Base-by-base conservation (phyloP, 2,113 vertebrate species). In the Phalacrocorax pelagicus region DNA sequence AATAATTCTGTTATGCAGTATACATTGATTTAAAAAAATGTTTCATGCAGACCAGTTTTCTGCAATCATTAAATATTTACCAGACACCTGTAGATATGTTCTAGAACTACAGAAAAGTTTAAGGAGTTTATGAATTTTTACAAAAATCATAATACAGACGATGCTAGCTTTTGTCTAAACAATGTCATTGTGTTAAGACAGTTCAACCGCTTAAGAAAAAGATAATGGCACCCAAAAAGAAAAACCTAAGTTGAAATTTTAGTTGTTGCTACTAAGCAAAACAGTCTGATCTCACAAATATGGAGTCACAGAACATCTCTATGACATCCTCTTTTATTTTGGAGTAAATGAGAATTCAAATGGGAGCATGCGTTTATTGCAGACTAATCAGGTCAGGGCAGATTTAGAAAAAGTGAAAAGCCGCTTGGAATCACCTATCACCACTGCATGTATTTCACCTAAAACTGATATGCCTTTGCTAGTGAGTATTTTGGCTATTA, bases 41-140 rank as follows among this genome's bases (percentile, higher is more conserved):
- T 88, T 86, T 81, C 38, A 13, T 6, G 6, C 81, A 70, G 75
- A 57, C 29, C 85, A 84, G 12, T 90, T 93, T 75, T 51, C 85
- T 93, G 46, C 42, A 49, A 69, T 87, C 84, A 81, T 89, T 85
- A 97, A 96, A 96, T 95, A 95, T 80, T 95, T 79, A 94, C 23
- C 22, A 95, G 59, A 24, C 51, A 95, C 66, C 29, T 78, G 11
- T 61, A 90, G 46, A 77, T 86, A 61, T 85, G 66, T 63, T 91
- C n/a, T 23, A 88, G 55, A 94, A 92, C 80, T 67, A 27, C 32
- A 96, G 74, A 94, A 95, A 96, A 79, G n/a, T 92, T 81, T 22
- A 55, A 16, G 23, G 13, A 77, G 3, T 44, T 71, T 57, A 75
- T 30, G 47, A 95, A 42, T 79, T 92, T 63, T 77, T 44, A 52